Evolutionary conservation across 2,888 invertebrate genomes (phyloP).

Genomic region (Pardosa pseudoannulata): DNA sequence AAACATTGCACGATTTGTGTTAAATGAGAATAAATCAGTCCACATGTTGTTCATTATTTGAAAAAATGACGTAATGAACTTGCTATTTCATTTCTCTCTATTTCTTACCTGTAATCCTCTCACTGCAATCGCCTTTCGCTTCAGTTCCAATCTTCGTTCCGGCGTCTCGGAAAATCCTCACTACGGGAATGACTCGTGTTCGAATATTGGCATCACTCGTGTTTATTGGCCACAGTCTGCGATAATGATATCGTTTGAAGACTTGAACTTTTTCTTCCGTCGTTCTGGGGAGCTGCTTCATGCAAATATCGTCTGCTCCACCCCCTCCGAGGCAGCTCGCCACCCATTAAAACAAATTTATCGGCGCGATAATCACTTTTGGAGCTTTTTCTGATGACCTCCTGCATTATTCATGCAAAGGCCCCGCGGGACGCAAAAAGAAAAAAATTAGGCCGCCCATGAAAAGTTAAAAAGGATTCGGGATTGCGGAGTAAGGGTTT

Average conservation of each 20-base stretch:
- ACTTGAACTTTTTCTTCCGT: neutral
- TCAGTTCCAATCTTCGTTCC: too few relatives aligned
- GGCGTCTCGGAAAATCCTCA: too few relatives aligned
- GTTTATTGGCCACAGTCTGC: neutral
- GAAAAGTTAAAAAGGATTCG: conserved; percentile 3
- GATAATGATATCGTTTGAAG: neutral
- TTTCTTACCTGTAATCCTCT: too few relatives aligned
- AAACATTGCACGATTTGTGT: too few relatives aligned
- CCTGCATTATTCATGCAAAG: conserved; percentile 48
- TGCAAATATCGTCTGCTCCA: neutral
- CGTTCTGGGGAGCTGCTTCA: neutral
- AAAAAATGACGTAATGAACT: too few relatives aligned
- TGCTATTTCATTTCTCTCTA: too few relatives aligned
- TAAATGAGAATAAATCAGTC: too few relatives aligned
- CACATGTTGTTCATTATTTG: too few relatives aligned
- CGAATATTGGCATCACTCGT: too few relatives aligned
- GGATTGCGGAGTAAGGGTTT: neutral
- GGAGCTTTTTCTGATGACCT: conserved; percentile 55
- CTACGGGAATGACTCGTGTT: too few relatives aligned
- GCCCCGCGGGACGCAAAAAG: too few relatives aligned
- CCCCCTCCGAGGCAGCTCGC: neutral
- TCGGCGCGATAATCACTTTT: conserved; percentile 52
- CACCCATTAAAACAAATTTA: conserved; percentile 52
- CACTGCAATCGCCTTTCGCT: too few relatives aligned
- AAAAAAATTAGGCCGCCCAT: conserved; percentile 19